phyloP scores from a whole-genome alignment of 1,140 invertebrate species.

The Octopus sinensis region DNA sequence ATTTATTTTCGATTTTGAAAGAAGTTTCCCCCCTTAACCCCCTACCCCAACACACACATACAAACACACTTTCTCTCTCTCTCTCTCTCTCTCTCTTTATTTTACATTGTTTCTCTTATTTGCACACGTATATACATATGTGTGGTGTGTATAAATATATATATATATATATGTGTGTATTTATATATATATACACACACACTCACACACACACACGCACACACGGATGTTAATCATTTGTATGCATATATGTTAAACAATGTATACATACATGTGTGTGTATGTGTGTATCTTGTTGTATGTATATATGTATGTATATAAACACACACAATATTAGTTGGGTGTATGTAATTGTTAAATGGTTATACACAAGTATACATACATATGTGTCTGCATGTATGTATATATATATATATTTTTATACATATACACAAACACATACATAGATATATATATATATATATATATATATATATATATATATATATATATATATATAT shows the following conservation, averaged over 20 bases:
- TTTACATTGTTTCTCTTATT: too few species aligned
- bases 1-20: too few species aligned
- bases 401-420: neutral
- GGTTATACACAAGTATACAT: constrained; percentile 14
- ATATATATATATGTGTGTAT: too few species aligned
- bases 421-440: neutral
- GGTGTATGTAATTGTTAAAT: neutral
- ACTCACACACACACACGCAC: neutral
- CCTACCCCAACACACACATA: neutral
- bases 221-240: neutral
- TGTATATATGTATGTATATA: neutral
- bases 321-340: neutral
- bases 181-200: neutral
- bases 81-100: too few species aligned
- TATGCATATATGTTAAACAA: neutral
- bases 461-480: neutral
- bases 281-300: neutral
- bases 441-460: neutral
- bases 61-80: too few species aligned
- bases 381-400: neutral
- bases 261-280: neutral
- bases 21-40: neutral
- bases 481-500: neutral
- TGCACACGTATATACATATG: too few species aligned
- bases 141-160: too few species aligned